Base-by-base conservation (phyloP, 1,140 invertebrate species). In the Drosophila melanica region DNA sequence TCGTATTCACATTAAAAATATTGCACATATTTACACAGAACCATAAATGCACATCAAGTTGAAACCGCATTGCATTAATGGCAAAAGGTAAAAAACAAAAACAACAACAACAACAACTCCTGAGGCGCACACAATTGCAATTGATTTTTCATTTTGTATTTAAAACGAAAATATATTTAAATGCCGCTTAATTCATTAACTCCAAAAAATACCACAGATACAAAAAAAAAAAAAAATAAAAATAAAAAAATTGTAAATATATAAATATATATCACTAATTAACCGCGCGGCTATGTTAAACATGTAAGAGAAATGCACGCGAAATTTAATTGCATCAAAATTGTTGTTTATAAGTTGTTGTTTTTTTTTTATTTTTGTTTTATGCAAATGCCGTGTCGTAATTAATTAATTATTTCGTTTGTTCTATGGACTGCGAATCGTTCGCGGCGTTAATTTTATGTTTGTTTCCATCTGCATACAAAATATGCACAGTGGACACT, bases 361-460 rank as follows among this genome's bases (percentile, higher is more conserved):
- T 23, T 1, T 23, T 23, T 2, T 23, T 23, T 23, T 23, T 23
- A n/a, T 23, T 23, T 20, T 9, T 33, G 20, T 44, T 82, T 73
- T 65, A 79, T 75, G 75, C 75, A 82, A 78, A 82, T 78, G 60
- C n/a, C 39, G 39, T 78, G 60, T 7, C 39, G 39, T 51, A 68
- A 35, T 64, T 70, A 70, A 70, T 63, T 64, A 53, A 41, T 54
- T 62, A 68, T 68, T 33, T 51, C 33, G 37, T 18, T 62, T 62
- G 3, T 16, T 23, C 62, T 55, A 20, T 23, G 30, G 16, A 60
- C 16, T 45, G 44, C 33, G 33, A 45, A 45, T 53, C 33, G 16
- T 20, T 54, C 33, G 8, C 33, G 33, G 44, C 44, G 7, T 55
- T 55, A 55, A 64, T 48, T 62, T 39, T 62, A 16, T 18, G 50